These are phyloP conservation scores for Aix galericulata DNA, from an alignment of 2,113 vertebrate species.

Conservation along the genomic window DNA sequence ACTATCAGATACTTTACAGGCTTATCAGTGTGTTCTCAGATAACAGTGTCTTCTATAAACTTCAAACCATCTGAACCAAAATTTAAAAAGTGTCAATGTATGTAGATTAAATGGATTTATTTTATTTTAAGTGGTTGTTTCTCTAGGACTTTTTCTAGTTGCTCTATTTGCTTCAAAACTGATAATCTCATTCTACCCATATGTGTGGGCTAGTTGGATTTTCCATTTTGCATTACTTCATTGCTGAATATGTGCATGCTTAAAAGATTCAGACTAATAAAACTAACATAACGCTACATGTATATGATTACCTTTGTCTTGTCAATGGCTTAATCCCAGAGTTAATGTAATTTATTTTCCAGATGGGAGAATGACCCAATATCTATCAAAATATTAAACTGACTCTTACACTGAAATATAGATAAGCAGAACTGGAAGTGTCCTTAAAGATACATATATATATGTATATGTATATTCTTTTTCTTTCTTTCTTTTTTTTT, in stretches of 20 bases:
- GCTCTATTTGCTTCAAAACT: not conserved
- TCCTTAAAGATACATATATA: not conserved
- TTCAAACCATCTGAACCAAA: not conserved
- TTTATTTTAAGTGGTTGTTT: not conserved
- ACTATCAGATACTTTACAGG: not conserved
- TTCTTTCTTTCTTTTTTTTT: too few species aligned
- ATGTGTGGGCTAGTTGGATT: constrained; percentile 65
- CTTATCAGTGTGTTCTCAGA: not conserved
- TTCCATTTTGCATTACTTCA: constrained; percentile 55
- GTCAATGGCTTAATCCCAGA: constrained; percentile 37
- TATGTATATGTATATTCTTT: too few species aligned
- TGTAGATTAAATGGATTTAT: not conserved
- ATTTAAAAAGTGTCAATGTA: not conserved
- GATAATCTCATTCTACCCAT: not conserved
- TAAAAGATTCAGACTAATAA: constrained; percentile 58
- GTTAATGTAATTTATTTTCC: constrained; percentile 37
- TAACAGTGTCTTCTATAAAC: not conserved
- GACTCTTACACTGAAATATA: not conserved
- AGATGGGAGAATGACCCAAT: constrained; percentile 4
- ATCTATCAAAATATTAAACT: constrained; percentile 26
- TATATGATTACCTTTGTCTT: constrained; percentile 35
- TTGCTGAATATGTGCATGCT: constrained; percentile 47
- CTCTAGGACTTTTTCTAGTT: not conserved
- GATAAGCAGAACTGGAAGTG: not conserved
- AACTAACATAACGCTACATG: constrained; percentile 26